A percentile compares a stretch with the other conserved stretches of the same genome.
Conservation (phyloP, 2,797 vertebrate species). For the Neosilurus mollespiculum region DNA sequence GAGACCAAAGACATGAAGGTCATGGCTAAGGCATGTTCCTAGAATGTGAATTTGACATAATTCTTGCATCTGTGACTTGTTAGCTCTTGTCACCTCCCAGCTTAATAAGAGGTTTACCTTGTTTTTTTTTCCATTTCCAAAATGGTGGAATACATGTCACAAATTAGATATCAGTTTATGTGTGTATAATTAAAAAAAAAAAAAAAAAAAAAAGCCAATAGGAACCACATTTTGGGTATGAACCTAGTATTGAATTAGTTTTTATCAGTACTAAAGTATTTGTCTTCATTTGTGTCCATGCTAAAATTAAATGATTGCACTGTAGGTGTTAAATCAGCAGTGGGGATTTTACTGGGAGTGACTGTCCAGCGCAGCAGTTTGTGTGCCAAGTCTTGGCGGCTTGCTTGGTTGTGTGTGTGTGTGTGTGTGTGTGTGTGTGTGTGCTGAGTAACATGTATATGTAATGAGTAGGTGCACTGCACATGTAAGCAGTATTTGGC, state of each 20-base stretch:
- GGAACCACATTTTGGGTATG: not conserved
- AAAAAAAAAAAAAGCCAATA: constrained; percentile 6
- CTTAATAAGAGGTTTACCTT: constrained; percentile 65
- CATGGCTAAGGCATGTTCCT: not conserved
- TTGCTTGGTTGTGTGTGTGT: not conserved
- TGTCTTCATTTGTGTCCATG: not conserved
- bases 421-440: constrained; percentile 1
- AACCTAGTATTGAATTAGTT: not conserved
- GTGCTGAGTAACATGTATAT: constrained; percentile 9
- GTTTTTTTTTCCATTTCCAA: constrained; percentile 52
- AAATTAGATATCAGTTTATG: constrained; percentile 25
- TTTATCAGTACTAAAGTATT: not conserved
- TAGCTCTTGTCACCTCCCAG: constrained; percentile 50
- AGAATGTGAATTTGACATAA: not conserved
- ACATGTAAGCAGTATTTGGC: constrained; percentile 1
- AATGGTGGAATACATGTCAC: constrained; percentile 31
- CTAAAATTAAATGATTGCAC: constrained; percentile 14
- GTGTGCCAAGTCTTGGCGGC: constrained; percentile 28
- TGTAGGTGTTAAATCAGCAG: constrained; percentile 30
- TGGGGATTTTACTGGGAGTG: constrained; percentile 24
- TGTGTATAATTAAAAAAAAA: no score
- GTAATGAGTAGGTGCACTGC: constrained; percentile 4
- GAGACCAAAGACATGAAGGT: not conserved
- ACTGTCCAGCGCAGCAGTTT: constrained; percentile 27
- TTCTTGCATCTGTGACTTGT: not conserved